Conservation (phyloP, 2,888 invertebrate genomes). For the Heliconius sara region DNA sequence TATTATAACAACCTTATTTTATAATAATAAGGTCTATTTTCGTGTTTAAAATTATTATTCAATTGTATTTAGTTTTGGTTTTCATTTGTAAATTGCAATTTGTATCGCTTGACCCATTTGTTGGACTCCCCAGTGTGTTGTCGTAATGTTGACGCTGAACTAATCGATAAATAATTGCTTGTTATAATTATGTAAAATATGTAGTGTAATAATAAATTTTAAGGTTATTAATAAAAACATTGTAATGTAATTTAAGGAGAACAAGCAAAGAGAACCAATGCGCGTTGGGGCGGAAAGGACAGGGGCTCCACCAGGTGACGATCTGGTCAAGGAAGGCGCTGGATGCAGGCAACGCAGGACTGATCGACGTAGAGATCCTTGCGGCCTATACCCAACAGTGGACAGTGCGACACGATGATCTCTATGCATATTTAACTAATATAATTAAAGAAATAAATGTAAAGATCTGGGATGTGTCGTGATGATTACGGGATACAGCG, state of each 20-base stretch:
- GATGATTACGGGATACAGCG: too few relatives aligned
- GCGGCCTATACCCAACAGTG: too few relatives aligned
- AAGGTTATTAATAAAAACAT: background rate
- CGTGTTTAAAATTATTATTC: constrained; percentile 30
- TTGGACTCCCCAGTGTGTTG: constrained; percentile 53
- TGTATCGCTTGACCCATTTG: constrained; percentile 71
- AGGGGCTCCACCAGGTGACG: too few relatives aligned
- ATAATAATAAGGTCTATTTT: constrained; percentile 36
- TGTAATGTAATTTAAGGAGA: background rate
- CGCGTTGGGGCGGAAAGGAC: too few relatives aligned
- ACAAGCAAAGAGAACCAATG: too few relatives aligned
- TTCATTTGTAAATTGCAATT: constrained; percentile 65
- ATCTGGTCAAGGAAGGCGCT: too few relatives aligned
- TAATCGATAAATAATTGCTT: constrained; percentile 47
- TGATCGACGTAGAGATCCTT: too few relatives aligned
- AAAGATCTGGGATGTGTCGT: too few relatives aligned
- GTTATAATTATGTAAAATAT: constrained; percentile 9
- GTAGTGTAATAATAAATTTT: background rate
- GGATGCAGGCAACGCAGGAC: too few relatives aligned
- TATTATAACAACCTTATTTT: constrained; percentile 14
- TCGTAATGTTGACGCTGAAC: constrained; percentile 45
- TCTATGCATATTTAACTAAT: too few relatives aligned
- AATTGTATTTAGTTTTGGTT: constrained; percentile 21
- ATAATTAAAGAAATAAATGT: too few relatives aligned
- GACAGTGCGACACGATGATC: too few relatives aligned